Evolutionary conservation across 2,888 invertebrate species (phyloP).

Genomic region (Mythimna impura): DNA sequence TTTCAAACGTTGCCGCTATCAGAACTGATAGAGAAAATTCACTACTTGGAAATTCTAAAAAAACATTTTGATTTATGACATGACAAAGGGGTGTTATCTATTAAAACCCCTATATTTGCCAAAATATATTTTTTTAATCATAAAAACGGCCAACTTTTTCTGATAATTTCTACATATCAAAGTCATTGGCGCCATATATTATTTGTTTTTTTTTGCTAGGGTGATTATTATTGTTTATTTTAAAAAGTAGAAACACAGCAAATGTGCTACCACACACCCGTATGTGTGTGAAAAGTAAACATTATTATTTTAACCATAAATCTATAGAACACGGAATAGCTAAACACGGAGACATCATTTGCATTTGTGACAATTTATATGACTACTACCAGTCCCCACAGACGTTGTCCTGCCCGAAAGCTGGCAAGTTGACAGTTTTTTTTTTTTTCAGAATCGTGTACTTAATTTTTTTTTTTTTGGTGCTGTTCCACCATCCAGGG

Average conservation of each 20-base stretch:
- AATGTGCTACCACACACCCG: constrained; percentile 22
- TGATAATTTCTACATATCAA: background rate
- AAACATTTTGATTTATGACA: background rate
- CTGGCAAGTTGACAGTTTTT: too few relatives aligned
- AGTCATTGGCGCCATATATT: constrained; percentile 1
- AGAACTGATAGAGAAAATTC: background rate
- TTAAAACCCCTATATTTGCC: constrained; percentile 8
- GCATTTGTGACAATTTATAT: too few relatives aligned
- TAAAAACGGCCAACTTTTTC: background rate
- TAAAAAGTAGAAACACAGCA: constrained; percentile 12
- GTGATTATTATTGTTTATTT: constrained; percentile 13
- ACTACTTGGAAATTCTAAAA: background rate
- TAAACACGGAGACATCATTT: background rate
- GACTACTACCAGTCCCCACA: too few relatives aligned
- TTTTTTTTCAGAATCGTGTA: too few relatives aligned
- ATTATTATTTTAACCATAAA: constrained; percentile 18
- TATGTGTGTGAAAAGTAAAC: constrained; percentile 19
- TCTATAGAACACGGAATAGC: background rate
- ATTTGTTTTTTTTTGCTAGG: background rate
- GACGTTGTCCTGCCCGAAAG: too few relatives aligned
- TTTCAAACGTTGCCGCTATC: background rate
- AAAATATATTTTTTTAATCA: background rate
- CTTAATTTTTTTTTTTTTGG: too few relatives aligned
- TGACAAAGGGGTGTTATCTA: constrained; percentile 5
- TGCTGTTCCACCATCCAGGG: too few relatives aligned